Evolutionary conservation across 2,113 vertebrate genomes (phyloP).

Genomic region (Trichomycterus rosablanca): DNA sequence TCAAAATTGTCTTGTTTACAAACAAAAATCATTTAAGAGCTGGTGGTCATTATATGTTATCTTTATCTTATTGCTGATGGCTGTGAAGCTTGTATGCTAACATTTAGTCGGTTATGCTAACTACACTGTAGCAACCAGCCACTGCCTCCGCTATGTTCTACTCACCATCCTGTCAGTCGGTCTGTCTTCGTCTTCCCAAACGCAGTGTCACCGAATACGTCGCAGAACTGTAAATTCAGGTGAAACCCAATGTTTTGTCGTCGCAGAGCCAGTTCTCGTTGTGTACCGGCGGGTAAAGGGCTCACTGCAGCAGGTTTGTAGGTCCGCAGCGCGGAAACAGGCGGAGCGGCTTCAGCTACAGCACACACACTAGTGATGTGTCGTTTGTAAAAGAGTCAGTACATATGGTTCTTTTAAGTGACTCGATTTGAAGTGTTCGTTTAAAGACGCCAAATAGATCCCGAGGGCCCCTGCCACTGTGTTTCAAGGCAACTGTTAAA

Average conservation of each 20-base stretch:
- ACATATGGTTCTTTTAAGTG: too few relatives aligned
- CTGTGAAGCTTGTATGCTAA: conserved; percentile 1
- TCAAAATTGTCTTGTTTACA: not conserved
- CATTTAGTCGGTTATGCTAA: not conserved
- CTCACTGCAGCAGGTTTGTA: conserved; percentile 64
- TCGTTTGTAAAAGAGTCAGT: too few relatives aligned
- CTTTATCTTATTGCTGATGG: too few relatives aligned
- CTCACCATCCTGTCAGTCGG: conserved; percentile 51
- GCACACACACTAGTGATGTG: not conserved
- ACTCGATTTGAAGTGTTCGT: too few relatives aligned
- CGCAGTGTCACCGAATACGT: not conserved
- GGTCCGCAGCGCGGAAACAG: conserved; percentile 61
- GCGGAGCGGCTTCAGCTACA: conserved; percentile 46
- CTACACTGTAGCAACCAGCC: not conserved
- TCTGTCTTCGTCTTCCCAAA: conserved; percentile 15
- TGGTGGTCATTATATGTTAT: too few relatives aligned
- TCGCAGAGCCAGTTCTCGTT: not conserved
- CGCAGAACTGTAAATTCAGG: not conserved
- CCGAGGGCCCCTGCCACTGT: too few relatives aligned
- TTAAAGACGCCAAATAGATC: too few relatives aligned
- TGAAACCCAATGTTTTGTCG: not conserved
- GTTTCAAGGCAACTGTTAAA: too few relatives aligned
- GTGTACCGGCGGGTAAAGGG: conserved; percentile 39
- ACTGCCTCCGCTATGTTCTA: not conserved
- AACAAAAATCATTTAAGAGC: too few relatives aligned